Evolutionary conservation across 2,888 invertebrate species (phyloP).

Genomic region (Aspidiotus destructor): DNA sequence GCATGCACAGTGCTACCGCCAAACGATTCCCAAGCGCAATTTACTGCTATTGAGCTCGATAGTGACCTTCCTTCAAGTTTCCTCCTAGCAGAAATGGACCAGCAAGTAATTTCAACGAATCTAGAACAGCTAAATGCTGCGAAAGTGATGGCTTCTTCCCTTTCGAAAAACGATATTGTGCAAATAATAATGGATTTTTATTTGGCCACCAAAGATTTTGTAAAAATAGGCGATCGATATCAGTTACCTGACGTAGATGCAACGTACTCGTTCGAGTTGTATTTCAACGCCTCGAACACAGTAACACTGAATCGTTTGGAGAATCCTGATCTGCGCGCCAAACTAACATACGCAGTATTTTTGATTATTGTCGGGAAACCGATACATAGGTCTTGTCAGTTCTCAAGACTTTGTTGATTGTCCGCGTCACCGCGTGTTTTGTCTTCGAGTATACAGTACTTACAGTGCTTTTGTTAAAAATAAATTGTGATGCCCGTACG

Average conservation of each 20-base stretch:
- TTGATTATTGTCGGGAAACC: too few relatives aligned
- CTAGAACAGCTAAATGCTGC: background rate
- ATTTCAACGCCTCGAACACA: slow-evolving; percentile 2
- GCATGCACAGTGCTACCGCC: too few relatives aligned
- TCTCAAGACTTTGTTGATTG: too few relatives aligned
- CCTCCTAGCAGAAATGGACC: slow-evolving; percentile 2
- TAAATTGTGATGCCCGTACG: too few relatives aligned
- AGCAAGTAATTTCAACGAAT: background rate
- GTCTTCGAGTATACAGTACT: too few relatives aligned
- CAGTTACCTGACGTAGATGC: slow-evolving; percentile 1
- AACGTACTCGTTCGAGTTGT: slow-evolving; percentile 2
- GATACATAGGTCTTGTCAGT: too few relatives aligned
- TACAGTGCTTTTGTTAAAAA: too few relatives aligned
- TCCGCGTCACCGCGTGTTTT: too few relatives aligned
- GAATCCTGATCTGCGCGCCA: background rate
- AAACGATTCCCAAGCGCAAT: too few relatives aligned
- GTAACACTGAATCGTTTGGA: background rate
- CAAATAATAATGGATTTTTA: background rate
- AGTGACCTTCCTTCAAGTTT: too few relatives aligned
- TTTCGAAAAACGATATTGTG: background rate
- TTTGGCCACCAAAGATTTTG: background rate
- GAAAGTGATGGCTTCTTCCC: background rate
- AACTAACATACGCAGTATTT: too few relatives aligned
- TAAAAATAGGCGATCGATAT: background rate
- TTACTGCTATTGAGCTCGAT: too few relatives aligned